A percentile compares a stretch with the other conserved stretches of the same genome.
These are phyloP conservation scores for Drosophila takahashii DNA, from an alignment of 1,140 invertebrate species.

Conservation along the genomic window DNA sequence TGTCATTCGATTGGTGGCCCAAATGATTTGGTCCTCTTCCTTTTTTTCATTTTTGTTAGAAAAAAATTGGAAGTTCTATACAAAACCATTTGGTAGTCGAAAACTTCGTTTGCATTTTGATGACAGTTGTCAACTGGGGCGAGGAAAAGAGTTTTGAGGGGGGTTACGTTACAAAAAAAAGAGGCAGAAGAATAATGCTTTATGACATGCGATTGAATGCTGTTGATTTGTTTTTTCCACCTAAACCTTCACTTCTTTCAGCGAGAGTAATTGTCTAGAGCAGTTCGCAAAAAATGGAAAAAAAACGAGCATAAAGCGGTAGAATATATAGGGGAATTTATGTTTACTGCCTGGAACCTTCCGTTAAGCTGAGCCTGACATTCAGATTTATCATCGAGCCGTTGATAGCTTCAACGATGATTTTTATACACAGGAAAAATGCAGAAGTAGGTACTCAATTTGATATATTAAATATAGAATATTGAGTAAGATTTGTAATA, in stretches of 20 bases:
- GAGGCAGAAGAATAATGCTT: slow-evolving; percentile 58
- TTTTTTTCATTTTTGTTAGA: slow-evolving; percentile 2
- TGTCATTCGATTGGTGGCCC: slow-evolving; percentile 43
- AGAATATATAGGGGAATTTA: slow-evolving; percentile 38
- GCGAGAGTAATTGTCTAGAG: slow-evolving; percentile 58
- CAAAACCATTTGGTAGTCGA: slow-evolving; percentile 60
- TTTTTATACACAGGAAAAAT: slow-evolving; percentile 2
- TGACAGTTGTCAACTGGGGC: slow-evolving; percentile 58
- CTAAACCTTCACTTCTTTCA: slow-evolving; percentile 25
- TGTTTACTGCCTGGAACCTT: slow-evolving; percentile 40
- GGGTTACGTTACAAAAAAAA: slow-evolving; percentile 14
- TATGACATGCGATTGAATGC: slow-evolving; percentile 81
- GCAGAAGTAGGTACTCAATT: not conserved
- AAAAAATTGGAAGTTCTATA: slow-evolving; percentile 53
- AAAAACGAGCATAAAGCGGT: slow-evolving; percentile 1
- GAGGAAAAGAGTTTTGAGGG: not conserved
- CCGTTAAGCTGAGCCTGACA: slow-evolving; percentile 27
- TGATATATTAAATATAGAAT: not conserved
- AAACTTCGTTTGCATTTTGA: slow-evolving; percentile 82
- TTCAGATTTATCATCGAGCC: slow-evolving; percentile 45
- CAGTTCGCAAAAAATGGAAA: slow-evolving; percentile 11
- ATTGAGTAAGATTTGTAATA: too few relatives aligned
- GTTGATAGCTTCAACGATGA: not conserved
- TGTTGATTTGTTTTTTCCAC: slow-evolving; percentile 71
- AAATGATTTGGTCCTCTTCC: slow-evolving; percentile 28